Evolutionary conservation across 2,113 vertebrate species (phyloP), one percentile per base, ranked within the genome.

Genomic region (Oryctolagus cuniculus): DNA sequence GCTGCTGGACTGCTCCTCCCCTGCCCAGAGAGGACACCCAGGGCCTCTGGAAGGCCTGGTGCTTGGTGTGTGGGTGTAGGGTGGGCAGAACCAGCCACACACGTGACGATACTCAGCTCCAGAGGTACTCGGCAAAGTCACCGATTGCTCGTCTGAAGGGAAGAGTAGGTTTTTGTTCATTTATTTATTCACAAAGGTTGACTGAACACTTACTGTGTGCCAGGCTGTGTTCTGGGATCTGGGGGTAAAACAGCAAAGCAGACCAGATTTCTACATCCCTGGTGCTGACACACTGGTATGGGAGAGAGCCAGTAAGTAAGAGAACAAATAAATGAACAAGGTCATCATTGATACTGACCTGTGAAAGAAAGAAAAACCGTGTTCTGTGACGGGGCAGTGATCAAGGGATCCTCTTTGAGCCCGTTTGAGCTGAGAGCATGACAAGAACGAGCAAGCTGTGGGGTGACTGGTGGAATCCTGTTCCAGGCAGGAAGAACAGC

Each of bases 21-120:
- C 5, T 4, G 2, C 25, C 15, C 21, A 0, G 0, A 22, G 7
- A 63, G 75, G 74, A 19, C 58, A n/a, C 69, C 63, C 4, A 31
- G 53, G 29, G 9, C 29, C 27, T 53, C 17, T 0, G 0, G 80
- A 38, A 61, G 64, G 29, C 31, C 61, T 49, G 31, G 83, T 24
- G 61, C 58, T 29, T 64, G 49, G 63, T 38, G 51, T 66, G 81
- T 12, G 27, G 6, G n/a, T 5, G 15, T 12, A 5, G 17, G n/a
- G 24, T 38, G 64, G 61, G 53, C 15, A 77, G 77, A n/a, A 61
- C n/a, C 34, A 0, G 1, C 61, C 25, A 31, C 24, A 10, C 13
- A 17, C 19, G 16, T 21, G 87, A 29, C 9, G 8, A 19, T 25
- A 64, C 10, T 53, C 22, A 70, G 25, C 13, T 63, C 58, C 19